Evolutionary conservation across 2,888 invertebrate species (phyloP), one percentile per base, ranked within the genome.

Genomic region (Lucinisca nassula): DNA sequence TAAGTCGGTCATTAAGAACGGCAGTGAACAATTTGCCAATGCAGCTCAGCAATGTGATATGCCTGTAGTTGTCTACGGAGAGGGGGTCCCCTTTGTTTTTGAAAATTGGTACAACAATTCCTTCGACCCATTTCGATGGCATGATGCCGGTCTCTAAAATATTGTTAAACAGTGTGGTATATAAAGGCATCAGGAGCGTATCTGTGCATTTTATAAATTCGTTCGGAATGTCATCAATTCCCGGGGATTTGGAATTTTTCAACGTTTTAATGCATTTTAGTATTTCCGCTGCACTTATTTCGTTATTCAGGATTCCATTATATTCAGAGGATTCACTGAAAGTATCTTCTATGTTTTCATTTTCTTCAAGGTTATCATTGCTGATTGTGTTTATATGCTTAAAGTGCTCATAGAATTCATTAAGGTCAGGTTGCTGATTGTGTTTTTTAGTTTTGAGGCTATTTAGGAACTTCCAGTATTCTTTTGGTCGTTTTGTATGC

Each of bases 31-130:
- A 61, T 51, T 89, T 89, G 3, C 85, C 83, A 38, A 87, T 49
- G 74, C 85, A 87, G 37, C 87, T 82, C 12, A 82, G 55, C 4
- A 84, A 74, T 24, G 89, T 82, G 17, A 89, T 86, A n/a, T 79
- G 79, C 67, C 81, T 55, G 49, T 86, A 86, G 61, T 82, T 82
- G 45, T 75, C 73, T 21, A 86, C 81, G n/a, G 82, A 45, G 2
- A 17, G 3, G 2, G 61, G 32, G 30, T 77, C 38, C 0, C 84
- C 85, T 55, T 84, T 81, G n/a, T 78, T 84, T 77, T 86, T 89
- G 37, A 55, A 84, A 30, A 89, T 73, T 14, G 88, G 88, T 3
- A 32, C 74, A 30, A 84, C 81, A 38, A 58, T 72, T 2, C 85
- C 85, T 37, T 78, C 58, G 17, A 78, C 61, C 87, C 89, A 85